Evolutionary conservation across 2,888 invertebrate genomes (phyloP), one percentile per base, ranked within the genome.

Genomic region (Apomyelois bistriatella): DNA sequence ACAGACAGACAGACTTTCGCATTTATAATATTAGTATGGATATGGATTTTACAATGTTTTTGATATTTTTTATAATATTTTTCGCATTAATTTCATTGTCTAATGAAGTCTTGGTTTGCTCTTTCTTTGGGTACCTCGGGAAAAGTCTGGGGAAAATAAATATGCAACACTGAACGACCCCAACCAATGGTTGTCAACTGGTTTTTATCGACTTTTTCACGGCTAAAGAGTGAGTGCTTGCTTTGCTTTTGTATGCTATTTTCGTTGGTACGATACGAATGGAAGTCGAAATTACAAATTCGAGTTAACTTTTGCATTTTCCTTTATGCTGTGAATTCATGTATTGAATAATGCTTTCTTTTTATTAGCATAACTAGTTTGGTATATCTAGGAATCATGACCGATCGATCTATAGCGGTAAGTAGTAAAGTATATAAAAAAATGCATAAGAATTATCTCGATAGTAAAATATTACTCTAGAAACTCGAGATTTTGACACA

Each of bases 381-480:
- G n/a, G 9, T 12, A 17, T 22, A 17, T 42, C 0, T 1, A n/a
- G 35, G 10, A 35, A 46, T 17, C 52, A 87, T 87, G 85, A 67
- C 79, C 52, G 87, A 87, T 54, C 79, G 86, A 65, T 69, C 80
- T 16, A 86, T 86, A 65, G 83, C 87, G 58, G 87, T 87, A 71
- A 79, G 85, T 78, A n/a, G 22, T 22, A 22, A 22, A 22, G 22
- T 3, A 22, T 22, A 22, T 22, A 3, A 3, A 22, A 3, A 22
- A 22, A 22, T n/a, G n/a, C 13, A 55, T 49, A 47, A 53, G 51
- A 10, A 49, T n/a, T 47, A 41, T 48, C 42, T 38, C 48, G 37
- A 48, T 38, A 16, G 12, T 38, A 28, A 28, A 30, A 3, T 22
- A 22, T 22, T 22, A 49, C 49, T 40, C 28, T 40, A 30, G 13